Evolutionary conservation across 2,113 vertebrate species (phyloP).

Genomic region (Amblyornis subalaris): DNA sequence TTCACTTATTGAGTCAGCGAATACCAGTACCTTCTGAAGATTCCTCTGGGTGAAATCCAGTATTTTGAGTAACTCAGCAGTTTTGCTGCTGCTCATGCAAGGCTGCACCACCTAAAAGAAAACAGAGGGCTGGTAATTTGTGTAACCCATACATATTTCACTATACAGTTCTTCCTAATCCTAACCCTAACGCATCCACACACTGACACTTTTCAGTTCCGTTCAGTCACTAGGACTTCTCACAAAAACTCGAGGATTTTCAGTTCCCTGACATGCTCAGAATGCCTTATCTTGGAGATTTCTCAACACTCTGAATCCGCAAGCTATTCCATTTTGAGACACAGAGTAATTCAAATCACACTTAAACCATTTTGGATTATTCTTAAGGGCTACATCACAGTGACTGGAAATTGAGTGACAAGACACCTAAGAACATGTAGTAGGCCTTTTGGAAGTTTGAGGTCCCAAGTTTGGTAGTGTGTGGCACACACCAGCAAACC

Average conservation of each 20-base stretch:
- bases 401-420: not conserved
- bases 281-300: not conserved
- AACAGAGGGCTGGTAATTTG: not conserved
- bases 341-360: not conserved
- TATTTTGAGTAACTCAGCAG: constrained; percentile 71
- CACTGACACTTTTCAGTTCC: not conserved
- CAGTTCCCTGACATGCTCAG: not conserved
- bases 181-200: not conserved
- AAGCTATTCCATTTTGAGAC: not conserved
- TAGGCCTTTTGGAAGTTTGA: not conserved
- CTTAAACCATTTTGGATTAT: not conserved
- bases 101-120: constrained; percentile 74
- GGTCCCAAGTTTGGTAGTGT: not conserved
- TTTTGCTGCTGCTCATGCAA: constrained; percentile 76
- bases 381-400: not conserved
- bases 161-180: not conserved
- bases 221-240: not conserved
- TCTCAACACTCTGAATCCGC: not conserved
- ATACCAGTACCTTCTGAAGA: constrained; percentile 85
- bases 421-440: not conserved
- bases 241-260: accelerated
- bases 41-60: constrained; percentile 73
- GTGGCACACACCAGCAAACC: not conserved
- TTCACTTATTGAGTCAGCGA: constrained; percentile 76
- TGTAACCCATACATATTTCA: not conserved